A percentile compares a stretch with the other conserved stretches of the same genome.
Evolutionary conservation across 2,113 vertebrate species (phyloP).

Genomic region (Ancistrus triradiatus): DNA sequence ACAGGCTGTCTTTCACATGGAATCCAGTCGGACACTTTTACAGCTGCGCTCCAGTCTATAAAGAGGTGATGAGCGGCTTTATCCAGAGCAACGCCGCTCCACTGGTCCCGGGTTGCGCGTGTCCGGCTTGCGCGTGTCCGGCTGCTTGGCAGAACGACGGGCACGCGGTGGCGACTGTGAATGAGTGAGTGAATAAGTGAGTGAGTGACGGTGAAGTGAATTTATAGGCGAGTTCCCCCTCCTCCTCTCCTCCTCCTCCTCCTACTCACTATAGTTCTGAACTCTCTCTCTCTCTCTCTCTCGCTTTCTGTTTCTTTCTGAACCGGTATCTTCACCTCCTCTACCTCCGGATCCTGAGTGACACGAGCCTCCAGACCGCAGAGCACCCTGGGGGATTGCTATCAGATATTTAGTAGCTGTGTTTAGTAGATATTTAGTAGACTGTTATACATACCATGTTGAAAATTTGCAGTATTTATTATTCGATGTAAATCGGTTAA

Average conservation of each 20-base stretch:
- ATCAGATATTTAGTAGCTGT: conserved; percentile 28
- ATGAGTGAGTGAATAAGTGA: conserved; percentile 63
- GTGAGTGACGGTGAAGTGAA: conserved; percentile 63
- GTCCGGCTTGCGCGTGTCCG: conserved; percentile 4
- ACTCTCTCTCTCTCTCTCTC: conserved; percentile 34
- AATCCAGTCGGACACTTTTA: conserved; percentile 4
- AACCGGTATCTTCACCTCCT: conserved; percentile 41
- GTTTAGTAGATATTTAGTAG: too few relatives aligned
- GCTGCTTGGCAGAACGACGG: conserved; percentile 31
- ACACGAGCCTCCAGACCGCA: conserved; percentile 56
- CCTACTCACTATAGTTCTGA: conserved; percentile 23
- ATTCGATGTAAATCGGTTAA: not conserved
- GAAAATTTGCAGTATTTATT: not conserved
- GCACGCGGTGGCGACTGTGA: conserved; percentile 52
- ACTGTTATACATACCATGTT: not conserved
- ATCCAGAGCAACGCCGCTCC: not conserved
- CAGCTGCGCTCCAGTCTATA: conserved; percentile 13
- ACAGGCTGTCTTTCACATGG: conserved; percentile 2
- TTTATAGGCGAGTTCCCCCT: conserved; percentile 59
- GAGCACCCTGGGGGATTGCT: conserved; percentile 35
- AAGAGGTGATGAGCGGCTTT: conserved; percentile 21
- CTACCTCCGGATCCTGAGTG: conserved; percentile 49
- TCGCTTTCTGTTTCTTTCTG: too few relatives aligned
- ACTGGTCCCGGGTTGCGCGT: not conserved
- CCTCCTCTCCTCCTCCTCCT: conserved; percentile 35